A percentile compares a stretch with the other conserved stretches of the same genome.
Evolutionary conservation across 2,797 vertebrate genomes (phyloP).

Genomic region (Carcharodon carcharias): DNA sequence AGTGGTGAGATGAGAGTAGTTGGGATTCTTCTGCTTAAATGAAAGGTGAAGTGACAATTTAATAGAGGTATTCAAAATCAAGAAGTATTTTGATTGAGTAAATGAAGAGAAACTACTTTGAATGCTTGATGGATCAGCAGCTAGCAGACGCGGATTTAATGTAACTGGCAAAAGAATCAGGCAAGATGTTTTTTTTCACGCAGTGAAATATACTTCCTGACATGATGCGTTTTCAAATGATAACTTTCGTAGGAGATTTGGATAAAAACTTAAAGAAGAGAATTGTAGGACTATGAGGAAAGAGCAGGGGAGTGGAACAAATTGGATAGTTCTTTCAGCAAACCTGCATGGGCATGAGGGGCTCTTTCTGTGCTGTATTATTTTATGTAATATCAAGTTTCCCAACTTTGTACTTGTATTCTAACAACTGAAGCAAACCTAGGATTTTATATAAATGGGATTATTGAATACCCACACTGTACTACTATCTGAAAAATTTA

Average conservation of each 20-base stretch:
- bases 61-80: not conserved
- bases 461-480: not conserved
- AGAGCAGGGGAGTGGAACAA: not conserved
- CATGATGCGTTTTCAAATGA: not conserved
- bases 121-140: not conserved
- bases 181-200: not conserved
- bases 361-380: not conserved
- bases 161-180: not conserved
- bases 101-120: not conserved
- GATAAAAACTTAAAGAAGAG: not conserved
- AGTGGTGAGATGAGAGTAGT: not conserved
- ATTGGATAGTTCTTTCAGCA: not conserved
- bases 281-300: not conserved
- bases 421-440: not conserved
- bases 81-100: not conserved
- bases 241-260: not conserved
- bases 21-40: not conserved
- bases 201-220: not conserved
- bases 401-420: not conserved
- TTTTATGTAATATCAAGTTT: not conserved
- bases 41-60: not conserved
- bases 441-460: not conserved
- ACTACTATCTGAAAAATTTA: not conserved
- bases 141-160: not conserved
- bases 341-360: not conserved